Evolutionary conservation across 2,797 vertebrate species (phyloP).

Genomic region (Otus scops): DNA sequence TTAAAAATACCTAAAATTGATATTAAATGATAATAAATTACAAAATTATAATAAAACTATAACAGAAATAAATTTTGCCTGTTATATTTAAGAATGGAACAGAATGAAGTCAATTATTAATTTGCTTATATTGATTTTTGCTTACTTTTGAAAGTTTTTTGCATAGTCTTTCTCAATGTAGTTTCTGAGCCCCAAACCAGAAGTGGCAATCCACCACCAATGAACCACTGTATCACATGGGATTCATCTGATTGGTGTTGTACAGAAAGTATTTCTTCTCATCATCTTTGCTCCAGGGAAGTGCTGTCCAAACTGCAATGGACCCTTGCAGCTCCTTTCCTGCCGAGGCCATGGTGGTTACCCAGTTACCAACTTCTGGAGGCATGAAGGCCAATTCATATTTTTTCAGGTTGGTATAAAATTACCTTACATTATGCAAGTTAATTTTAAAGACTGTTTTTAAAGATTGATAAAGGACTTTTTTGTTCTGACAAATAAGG

Average conservation of each 20-base stretch:
- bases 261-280: neutral
- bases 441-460: neutral
- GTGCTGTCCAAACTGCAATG: slow-evolving; percentile 78
- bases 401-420: slow-evolving; percentile 80
- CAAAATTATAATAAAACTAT: neutral
- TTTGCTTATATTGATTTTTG: neutral
- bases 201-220: neutral
- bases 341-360: slow-evolving; percentile 82
- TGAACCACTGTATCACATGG: neutral
- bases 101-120: neutral
- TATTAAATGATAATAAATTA: neutral
- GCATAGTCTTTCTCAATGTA: neutral
- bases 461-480: neutral
- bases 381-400: slow-evolving; percentile 80
- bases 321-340: slow-evolving; percentile 75
- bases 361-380: slow-evolving; percentile 85
- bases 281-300: slow-evolving; percentile 62
- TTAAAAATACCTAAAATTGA: neutral
- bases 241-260: neutral
- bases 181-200: neutral
- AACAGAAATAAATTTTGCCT: neutral
- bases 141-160: neutral
- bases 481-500: neutral
- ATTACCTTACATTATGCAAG: neutral
- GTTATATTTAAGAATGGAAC: neutral